A percentile compares a stretch with the other conserved stretches of the same genome.
phyloP scores from a whole-genome alignment of 1,140 invertebrate genomes.

The Scylla paramamosain region DNA sequence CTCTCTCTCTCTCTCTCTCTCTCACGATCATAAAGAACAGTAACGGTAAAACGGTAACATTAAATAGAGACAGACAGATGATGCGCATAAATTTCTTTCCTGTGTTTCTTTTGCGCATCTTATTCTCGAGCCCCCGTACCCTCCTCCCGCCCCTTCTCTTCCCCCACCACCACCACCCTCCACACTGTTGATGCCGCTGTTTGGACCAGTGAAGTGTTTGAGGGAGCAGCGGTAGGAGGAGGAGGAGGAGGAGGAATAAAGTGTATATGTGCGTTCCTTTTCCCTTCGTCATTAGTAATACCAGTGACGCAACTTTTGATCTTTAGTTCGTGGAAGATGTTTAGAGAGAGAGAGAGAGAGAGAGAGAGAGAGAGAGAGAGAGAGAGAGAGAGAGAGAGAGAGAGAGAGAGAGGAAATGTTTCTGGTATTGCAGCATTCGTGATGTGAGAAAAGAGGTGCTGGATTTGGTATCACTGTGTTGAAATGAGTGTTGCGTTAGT shows the following conservation, averaged over 20 bases:
- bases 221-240: neutral
- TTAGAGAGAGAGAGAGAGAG: neutral
- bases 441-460: neutral
- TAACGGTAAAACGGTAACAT: constrained; percentile 7
- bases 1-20: no score
- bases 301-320: neutral
- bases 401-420: neutral
- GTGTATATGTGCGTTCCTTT: neutral
- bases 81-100: neutral
- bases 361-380: neutral
- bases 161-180: neutral
- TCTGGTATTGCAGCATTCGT: neutral
- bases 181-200: neutral
- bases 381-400: constrained; percentile 7
- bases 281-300: neutral
- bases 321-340: neutral
- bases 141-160: neutral
- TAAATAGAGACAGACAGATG: neutral
- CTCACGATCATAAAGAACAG: neutral
- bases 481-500: neutral
- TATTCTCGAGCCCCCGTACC: neutral
- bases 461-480: neutral
- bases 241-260: neutral
- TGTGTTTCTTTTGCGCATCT: neutral
- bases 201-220: neutral